Base-by-base conservation (phyloP, 2,888 invertebrate genomes). In the Helleia helle region DNA sequence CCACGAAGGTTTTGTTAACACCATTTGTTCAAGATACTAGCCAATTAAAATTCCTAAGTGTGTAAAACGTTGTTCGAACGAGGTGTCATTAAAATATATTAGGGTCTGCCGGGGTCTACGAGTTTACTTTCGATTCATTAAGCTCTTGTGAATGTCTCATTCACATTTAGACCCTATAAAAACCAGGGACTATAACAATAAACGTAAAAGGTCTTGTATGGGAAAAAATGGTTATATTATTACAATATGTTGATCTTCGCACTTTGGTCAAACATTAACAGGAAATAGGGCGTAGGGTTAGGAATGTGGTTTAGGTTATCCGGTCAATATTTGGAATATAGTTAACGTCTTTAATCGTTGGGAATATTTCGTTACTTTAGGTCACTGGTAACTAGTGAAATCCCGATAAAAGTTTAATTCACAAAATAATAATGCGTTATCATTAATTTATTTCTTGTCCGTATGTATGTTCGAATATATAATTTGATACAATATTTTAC, bases 281-380 rank as follows among this genome's bases (percentile, higher is more conserved):
- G 79, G 73, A 77, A 71, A 59, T 59, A 64, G 62, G 60, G 65
- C 63, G 64, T 62, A 62, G 62, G 67, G 64, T 65, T 55, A 51
- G 58, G 58, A 51, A 58, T 55, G 56, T 44, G 43, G 45, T 50
- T 55, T 49, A 59, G 57, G 59, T 62, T 63, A 63, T 66, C 62
- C 56, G 58, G 61, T 51, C 58, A 56, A 54, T 80, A 71, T 83
- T 83, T 81, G 76, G 56, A 56, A 54, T 67, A 62, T 67, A 51
- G 62, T 81, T 81, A 80, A 67, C 73, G 61, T 71, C 65, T 71
- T 67, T 64, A 65, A 69, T 66, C 71, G 73, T 69, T 65, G 54
- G 54, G 50, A 50, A 40, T n/a, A n/a, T 31, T 11, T 34, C 7
- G 11, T 17, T 9, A 3, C 3, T 15, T n/a, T 30, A 5, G 2